Conservation (phyloP, 2,888 invertebrate species). For the Dione juno region DNA sequence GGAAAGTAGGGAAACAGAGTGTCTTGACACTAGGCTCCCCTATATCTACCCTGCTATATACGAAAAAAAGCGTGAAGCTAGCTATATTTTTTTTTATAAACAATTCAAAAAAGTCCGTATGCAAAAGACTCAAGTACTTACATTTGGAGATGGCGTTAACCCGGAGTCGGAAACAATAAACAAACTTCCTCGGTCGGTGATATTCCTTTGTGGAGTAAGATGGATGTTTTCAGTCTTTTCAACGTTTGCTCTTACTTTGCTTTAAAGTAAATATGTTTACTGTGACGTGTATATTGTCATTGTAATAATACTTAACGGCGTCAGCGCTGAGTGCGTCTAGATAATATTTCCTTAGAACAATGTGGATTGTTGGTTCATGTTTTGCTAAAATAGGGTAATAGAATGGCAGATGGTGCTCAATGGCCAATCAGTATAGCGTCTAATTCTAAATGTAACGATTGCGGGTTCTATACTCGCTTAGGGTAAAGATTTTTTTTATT, state of each 20-base stretch:
- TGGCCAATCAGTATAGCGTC: too few relatives aligned
- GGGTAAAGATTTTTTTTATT: too few relatives aligned
- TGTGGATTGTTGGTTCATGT: neutral
- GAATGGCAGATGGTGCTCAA: too few relatives aligned
- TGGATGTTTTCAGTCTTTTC: constrained; percentile 35
- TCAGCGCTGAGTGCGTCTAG: neutral
- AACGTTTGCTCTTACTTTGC: constrained; percentile 33
- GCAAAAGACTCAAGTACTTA: constrained; percentile 33
- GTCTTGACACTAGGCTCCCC: neutral
- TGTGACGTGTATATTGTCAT: neutral
- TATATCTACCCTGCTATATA: too few relatives aligned
- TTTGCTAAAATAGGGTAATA: neutral
- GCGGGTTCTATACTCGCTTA: too few relatives aligned
- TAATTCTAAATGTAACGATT: too few relatives aligned
- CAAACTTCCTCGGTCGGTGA: constrained; percentile 39
- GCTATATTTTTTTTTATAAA: too few relatives aligned
- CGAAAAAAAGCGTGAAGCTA: too few relatives aligned
- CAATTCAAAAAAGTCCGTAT: constrained; percentile 26
- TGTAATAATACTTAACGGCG: constrained; percentile 12
- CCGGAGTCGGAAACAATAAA: constrained; percentile 43
- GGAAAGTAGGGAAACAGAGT: neutral
- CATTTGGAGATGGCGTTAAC: constrained; percentile 39
- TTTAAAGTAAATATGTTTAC: constrained; percentile 30
- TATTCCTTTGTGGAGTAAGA: constrained; percentile 38
- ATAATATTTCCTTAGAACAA: neutral